phyloP scores from a whole-genome alignment of 2,888 invertebrate species.

The Oligia fasciuncula region DNA sequence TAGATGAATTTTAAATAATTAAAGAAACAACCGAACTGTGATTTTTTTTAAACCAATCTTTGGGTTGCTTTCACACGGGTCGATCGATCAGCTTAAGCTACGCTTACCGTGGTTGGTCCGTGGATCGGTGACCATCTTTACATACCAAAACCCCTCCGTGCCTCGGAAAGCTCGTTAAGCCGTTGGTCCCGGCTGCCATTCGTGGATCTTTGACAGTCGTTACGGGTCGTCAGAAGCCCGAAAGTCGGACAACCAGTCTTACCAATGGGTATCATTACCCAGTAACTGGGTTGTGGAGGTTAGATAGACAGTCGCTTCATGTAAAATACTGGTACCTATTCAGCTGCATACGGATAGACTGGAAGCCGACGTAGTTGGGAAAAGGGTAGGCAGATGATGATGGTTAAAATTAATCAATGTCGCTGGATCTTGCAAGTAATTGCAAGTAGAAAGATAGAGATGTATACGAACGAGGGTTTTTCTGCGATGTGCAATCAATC shows the following conservation, averaged over 20 bases:
- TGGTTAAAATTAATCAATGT: constrained; percentile 35
- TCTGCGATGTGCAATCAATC: constrained; percentile 58
- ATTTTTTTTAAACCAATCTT: too few relatives aligned
- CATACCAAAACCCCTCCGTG: neutral
- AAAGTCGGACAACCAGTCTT: neutral
- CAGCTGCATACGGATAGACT: too few relatives aligned
- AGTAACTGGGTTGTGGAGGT: too few relatives aligned
- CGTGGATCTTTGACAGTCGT: neutral
- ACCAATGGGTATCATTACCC: neutral
- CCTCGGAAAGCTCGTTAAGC: neutral
- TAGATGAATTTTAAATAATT: too few relatives aligned
- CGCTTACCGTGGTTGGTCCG: neutral
- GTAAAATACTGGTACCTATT: too few relatives aligned
- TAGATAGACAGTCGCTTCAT: too few relatives aligned
- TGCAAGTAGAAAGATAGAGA: constrained; percentile 26
- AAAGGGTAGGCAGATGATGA: neutral
- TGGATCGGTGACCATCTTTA: neutral
- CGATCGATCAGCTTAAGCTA: neutral
- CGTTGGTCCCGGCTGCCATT: neutral
- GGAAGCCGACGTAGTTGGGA: neutral
- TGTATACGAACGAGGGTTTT: constrained; percentile 30
- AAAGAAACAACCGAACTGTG: too few relatives aligned
- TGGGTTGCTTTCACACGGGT: neutral
- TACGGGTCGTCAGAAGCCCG: neutral
- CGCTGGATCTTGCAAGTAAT: constrained; percentile 22